Percentiles rank a stretch among this genome's conserved stretches.
Conservation (phyloP, 2,113 vertebrate genomes). For the Nothocercus nigrocapillus region DNA sequence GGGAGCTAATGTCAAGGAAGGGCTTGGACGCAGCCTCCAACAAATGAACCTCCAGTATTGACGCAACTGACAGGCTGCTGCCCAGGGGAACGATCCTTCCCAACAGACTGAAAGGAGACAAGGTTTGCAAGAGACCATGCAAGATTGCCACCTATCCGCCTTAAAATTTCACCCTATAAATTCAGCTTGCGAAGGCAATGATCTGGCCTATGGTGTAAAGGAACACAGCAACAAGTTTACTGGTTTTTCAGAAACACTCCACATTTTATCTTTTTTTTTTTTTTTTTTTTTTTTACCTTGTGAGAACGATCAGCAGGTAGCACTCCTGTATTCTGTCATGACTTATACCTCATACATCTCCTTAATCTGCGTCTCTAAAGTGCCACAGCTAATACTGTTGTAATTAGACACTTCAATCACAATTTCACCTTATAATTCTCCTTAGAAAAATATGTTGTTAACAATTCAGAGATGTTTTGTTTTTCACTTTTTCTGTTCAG, state of each 20-base stretch:
- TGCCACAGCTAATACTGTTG: background rate
- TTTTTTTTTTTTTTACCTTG: background rate
- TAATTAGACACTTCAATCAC: constrained; percentile 44
- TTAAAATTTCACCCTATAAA: background rate
- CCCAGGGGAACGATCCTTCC: background rate
- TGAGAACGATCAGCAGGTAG: background rate
- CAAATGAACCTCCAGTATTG: background rate
- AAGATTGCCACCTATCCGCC: background rate
- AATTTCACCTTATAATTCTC: constrained; percentile 19
- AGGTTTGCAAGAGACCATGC: background rate
- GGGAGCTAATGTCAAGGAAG: background rate
- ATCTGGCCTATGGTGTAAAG: background rate
- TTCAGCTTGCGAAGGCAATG: background rate
- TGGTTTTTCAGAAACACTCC: background rate
- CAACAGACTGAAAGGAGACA: background rate
- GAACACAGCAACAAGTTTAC: background rate
- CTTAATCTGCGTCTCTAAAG: background rate
- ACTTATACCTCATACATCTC: background rate
- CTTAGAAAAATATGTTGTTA: constrained; percentile 35
- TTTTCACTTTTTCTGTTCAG: background rate
- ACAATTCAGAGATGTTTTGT: background rate
- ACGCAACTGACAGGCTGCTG: background rate
- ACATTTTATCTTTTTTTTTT: no score
- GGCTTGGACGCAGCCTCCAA: background rate
- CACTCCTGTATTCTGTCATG: background rate